Evolutionary conservation across 2,113 vertebrate genomes (phyloP).

Genomic region (Syngnathoides biaculeatus): DNA sequence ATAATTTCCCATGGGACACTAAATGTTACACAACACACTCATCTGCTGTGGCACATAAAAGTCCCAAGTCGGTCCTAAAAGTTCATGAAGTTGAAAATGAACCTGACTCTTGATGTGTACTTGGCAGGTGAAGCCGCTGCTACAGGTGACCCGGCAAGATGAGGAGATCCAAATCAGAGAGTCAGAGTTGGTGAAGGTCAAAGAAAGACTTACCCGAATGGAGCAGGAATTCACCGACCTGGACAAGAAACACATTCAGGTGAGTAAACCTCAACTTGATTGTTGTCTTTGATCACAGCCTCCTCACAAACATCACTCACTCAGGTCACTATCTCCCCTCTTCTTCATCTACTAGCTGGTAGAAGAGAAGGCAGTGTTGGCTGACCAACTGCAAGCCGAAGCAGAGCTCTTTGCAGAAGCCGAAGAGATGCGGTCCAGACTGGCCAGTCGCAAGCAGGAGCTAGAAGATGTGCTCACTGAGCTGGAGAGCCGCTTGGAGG

Average conservation of each 20-base stretch:
- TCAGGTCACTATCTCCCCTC: not conserved
- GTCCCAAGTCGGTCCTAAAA: too few species aligned
- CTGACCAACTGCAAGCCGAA: conserved; percentile 84
- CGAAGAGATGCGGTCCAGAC: conserved; percentile 79
- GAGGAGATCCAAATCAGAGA: conserved; percentile 85
- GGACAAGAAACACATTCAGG: conserved; percentile 78
- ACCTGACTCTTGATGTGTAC: conserved; percentile 16
- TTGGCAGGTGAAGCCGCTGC: conserved; percentile 84
- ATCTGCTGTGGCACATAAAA: too few species aligned
- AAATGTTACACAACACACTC: too few species aligned
- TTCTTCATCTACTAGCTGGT: conserved; percentile 59
- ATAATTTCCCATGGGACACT: too few species aligned
- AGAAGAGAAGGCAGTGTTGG: conserved; percentile 79
- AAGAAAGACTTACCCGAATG: conserved; percentile 76
- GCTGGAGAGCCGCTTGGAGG: conserved; percentile 79
- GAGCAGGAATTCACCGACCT: conserved; percentile 77
- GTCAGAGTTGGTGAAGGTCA: conserved; percentile 80
- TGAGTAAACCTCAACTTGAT: conserved; percentile 34
- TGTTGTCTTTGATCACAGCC: not conserved
- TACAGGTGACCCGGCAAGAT: conserved; percentile 88
- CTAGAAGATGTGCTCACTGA: conserved; percentile 81
- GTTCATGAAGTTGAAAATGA: not conserved
- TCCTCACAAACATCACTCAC: not conserved
- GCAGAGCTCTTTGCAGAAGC: conserved; percentile 84
- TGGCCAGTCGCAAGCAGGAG: conserved; percentile 79